Conservation (phyloP, 92 coral and sea anemone genomes). For the Epizoanthus stellaris region DNA sequence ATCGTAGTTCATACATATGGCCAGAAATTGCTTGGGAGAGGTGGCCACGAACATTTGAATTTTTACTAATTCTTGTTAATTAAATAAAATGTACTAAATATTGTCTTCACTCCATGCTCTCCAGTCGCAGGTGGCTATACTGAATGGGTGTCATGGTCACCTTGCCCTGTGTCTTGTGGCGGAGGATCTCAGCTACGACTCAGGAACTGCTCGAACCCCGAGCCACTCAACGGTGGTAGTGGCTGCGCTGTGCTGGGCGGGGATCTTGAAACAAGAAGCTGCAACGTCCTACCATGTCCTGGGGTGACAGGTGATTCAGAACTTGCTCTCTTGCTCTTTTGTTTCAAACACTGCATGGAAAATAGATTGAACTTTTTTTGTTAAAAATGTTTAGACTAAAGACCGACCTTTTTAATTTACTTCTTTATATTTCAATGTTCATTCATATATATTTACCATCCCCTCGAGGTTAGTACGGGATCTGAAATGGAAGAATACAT, state of each 20-base stretch:
- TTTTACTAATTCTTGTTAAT: too few species aligned
- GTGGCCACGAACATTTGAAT: too few species aligned
- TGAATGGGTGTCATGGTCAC: slow-evolving; percentile 85
- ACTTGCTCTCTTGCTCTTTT: background rate
- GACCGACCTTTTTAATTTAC: too few species aligned
- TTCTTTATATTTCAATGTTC: too few species aligned
- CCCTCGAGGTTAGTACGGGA: too few species aligned
- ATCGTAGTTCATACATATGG: too few species aligned
- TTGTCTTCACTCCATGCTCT: background rate
- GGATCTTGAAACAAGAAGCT: slow-evolving; percentile 77
- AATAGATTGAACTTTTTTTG: background rate
- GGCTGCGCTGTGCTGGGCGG: slow-evolving; percentile 89
- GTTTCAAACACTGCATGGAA: background rate
- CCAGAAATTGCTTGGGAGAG: too few species aligned
- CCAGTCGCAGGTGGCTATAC: slow-evolving; percentile 91
- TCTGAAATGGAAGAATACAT: too few species aligned
- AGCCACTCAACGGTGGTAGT: slow-evolving; percentile 90
- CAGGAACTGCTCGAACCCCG: slow-evolving; percentile 87
- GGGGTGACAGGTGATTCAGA: slow-evolving; percentile 78
- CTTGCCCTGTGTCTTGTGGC: slow-evolving; percentile 94
- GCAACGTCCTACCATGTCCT: slow-evolving; percentile 86
- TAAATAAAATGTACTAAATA: background rate
- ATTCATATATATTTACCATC: too few species aligned
- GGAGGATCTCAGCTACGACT: slow-evolving; percentile 88
- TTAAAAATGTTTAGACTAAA: too few species aligned